These are phyloP conservation scores for Hirudo medicinalis DNA, from an alignment of 1,140 invertebrate species.

Conservation along the genomic window DNA sequence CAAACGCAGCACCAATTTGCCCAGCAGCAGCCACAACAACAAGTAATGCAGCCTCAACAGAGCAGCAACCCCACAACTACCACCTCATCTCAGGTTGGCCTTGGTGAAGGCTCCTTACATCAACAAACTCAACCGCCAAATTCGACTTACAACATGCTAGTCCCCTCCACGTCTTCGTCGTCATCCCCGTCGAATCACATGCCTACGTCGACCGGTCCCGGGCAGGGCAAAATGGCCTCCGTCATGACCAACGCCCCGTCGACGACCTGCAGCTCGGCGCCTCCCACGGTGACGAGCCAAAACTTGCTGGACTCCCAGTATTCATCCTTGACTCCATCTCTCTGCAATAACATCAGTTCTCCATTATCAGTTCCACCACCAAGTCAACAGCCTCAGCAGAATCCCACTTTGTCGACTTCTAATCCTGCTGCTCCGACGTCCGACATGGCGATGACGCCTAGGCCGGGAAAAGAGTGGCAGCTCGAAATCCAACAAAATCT, in stretches of 20 bases:
- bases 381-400: too few relatives aligned
- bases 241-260: neutral
- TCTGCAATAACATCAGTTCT: constrained; percentile 1
- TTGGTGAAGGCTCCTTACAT: neutral
- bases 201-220: too few relatives aligned
- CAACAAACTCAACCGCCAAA: neutral
- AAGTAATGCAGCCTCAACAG: neutral
- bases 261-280: constrained; percentile 1
- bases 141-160: constrained; percentile 8
- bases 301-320: neutral
- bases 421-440: neutral
- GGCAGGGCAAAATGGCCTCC: too few relatives aligned
- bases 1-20: neutral
- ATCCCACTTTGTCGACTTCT: neutral
- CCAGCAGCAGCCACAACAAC: constrained; percentile 1
- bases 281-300: neutral
- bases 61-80: too few relatives aligned
- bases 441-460: neutral
- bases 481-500: constrained; percentile 87
- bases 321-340: neutral
- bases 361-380: too few relatives aligned
- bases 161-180: neutral
- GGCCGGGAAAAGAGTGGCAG: constrained; percentile 80
- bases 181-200: neutral
- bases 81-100: neutral